These are phyloP conservation scores for Prionailurus viverrinus DNA, from an alignment of 2,113 vertebrate genomes.

Conservation along the genomic window DNA sequence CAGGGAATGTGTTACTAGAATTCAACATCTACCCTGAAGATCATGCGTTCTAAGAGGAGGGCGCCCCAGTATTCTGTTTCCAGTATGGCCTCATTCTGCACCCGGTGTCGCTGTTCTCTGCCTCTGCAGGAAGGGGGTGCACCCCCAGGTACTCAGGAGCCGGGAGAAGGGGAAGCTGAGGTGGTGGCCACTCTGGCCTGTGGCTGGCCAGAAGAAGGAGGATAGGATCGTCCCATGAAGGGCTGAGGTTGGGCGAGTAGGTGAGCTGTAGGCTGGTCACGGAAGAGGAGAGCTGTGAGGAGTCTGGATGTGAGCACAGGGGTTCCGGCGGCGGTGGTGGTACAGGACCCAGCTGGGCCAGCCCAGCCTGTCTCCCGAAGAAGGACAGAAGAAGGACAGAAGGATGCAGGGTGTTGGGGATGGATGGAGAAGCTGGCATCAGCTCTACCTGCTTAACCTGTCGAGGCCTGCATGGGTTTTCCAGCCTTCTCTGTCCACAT, in stretches of 20 bases:
- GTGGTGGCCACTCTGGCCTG: neutral
- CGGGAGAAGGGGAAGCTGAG: neutral
- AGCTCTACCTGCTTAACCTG: neutral
- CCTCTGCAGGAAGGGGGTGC: neutral
- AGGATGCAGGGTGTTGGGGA: neutral
- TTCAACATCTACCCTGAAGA: neutral
- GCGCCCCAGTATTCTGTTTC: neutral
- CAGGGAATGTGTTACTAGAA: slow-evolving; percentile 23
- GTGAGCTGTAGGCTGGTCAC: neutral
- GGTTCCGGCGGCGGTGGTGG: neutral
- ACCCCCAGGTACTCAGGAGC: neutral
- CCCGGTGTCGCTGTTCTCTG: neutral
- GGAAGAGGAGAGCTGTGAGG: neutral
- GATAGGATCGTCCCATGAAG: neutral
- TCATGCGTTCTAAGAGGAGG: neutral
- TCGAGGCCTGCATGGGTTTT: neutral
- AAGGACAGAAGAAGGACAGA: neutral
- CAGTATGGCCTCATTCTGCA: neutral
- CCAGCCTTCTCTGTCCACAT: neutral
- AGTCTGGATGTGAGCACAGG: too few relatives aligned
- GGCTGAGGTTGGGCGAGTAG: neutral
- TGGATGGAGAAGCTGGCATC: neutral
- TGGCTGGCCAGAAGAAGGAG: neutral
- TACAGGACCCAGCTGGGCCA: neutral
- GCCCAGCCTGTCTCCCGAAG: neutral